Conservation (phyloP, 1,140 invertebrate genomes). For the Calycopis cecrops region DNA sequence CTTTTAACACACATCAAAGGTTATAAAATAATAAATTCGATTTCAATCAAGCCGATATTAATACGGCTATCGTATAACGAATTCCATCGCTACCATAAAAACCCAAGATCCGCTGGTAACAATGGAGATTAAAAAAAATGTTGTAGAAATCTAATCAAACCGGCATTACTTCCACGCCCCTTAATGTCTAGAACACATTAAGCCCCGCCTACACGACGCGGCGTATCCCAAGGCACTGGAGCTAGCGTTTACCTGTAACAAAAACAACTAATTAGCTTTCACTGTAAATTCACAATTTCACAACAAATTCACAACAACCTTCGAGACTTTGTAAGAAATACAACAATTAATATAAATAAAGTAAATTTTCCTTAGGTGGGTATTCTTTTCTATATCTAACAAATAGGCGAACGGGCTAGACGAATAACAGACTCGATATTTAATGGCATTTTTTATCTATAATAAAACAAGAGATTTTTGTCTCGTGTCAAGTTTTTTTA, state of each 20-base stretch:
- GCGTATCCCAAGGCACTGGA: constrained; percentile 20
- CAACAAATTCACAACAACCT: too few species aligned
- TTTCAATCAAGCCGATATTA: constrained; percentile 36
- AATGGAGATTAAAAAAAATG: constrained; percentile 53
- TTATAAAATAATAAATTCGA: constrained; percentile 21
- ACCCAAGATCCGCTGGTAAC: constrained; percentile 38
- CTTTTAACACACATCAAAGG: too few species aligned
- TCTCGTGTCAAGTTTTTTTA: too few species aligned
- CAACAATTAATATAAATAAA: too few species aligned
- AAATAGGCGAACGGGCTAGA: too few species aligned
- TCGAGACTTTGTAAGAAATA: too few species aligned
- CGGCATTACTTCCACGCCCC: constrained; percentile 46
- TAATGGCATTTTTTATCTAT: too few species aligned
- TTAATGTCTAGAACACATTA: constrained; percentile 35
- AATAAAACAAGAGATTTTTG: too few species aligned
- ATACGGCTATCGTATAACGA: constrained; percentile 33
- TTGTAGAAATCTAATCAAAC: constrained; percentile 57
- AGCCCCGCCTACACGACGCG: constrained; percentile 38
- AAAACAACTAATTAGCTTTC: constrained; percentile 6
- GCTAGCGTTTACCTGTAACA: constrained; percentile 23
- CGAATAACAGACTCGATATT: too few species aligned
- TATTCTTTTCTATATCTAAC: too few species aligned
- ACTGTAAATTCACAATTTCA: too few species aligned
- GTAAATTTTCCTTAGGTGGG: too few species aligned
- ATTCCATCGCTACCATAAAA: constrained; percentile 44